Evolutionary conservation across 2,113 vertebrate species (phyloP).

Genomic region (Paraplagusia blochii): DNA sequence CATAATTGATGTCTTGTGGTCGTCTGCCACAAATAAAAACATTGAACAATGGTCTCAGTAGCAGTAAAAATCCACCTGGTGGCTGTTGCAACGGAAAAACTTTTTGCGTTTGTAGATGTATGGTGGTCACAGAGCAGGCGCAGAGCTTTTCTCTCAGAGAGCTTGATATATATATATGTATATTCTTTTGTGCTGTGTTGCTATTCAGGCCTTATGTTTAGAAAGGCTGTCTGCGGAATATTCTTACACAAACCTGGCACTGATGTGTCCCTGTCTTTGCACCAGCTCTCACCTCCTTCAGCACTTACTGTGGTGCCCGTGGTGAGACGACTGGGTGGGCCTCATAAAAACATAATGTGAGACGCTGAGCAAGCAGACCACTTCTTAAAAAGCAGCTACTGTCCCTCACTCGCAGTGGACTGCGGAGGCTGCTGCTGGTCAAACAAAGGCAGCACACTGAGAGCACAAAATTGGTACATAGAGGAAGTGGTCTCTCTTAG

Average conservation of each 20-base stretch:
- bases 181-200: neutral
- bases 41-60: too few species aligned
- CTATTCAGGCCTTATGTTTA: slow-evolving; percentile 8
- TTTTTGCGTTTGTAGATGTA: too few species aligned
- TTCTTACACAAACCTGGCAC: slow-evolving; percentile 22
- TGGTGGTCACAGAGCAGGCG: neutral
- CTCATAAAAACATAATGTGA: slow-evolving; percentile 58
- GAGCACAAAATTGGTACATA: slow-evolving; percentile 27
- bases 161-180: too few species aligned
- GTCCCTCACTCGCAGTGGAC: slow-evolving; percentile 41
- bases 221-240: slow-evolving; percentile 18
- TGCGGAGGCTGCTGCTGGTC: slow-evolving; percentile 21
- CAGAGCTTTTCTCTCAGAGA: neutral
- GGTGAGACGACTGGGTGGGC: slow-evolving; percentile 68
- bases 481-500: slow-evolving; percentile 30
- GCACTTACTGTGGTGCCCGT: slow-evolving; percentile 55
- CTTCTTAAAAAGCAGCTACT: slow-evolving; percentile 54
- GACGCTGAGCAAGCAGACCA: slow-evolving; percentile 55
- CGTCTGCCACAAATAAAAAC: too few species aligned
- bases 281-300: slow-evolving; percentile 30
- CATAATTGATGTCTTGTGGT: too few species aligned
- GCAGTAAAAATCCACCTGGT: too few species aligned
- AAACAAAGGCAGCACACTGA: slow-evolving; percentile 47
- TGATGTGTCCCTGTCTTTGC: slow-evolving; percentile 31
- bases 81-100: too few species aligned